Conservation (phyloP, 1,140 invertebrate species). For the Antheraea pernyi region DNA sequence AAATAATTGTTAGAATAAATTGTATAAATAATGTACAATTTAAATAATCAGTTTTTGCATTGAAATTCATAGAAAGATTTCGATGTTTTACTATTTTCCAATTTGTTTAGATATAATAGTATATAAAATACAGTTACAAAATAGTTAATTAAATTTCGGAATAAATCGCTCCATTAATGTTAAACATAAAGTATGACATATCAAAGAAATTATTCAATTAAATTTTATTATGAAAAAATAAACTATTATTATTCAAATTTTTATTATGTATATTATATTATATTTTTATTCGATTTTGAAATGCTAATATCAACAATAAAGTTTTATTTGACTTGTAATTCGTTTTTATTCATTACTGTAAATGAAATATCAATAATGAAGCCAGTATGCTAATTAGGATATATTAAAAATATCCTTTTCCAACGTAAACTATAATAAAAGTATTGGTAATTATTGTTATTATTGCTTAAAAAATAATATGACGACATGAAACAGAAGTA, state of each 20-base stretch:
- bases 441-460: no score
- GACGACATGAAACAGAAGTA: no score
- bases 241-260: not conserved
- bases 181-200: not conserved
- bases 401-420: no score
- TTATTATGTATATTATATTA: not conserved
- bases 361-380: conserved; percentile 13
- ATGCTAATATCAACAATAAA: no score
- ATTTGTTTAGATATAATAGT: no score
- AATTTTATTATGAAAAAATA: not conserved
- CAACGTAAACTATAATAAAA: no score
- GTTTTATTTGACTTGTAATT: not conserved
- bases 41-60: not conserved
- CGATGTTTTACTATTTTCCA: not conserved
- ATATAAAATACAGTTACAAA: not conserved
- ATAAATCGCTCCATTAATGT: not conserved
- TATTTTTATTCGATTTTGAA: not conserved
- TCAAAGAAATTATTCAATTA: not conserved
- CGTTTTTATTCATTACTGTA: not conserved
- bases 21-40: not conserved
- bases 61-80: not conserved
- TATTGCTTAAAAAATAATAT: no score
- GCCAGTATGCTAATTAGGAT: no score
- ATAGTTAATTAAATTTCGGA: not conserved
- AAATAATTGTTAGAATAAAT: not conserved